Evolutionary conservation across 1,140 invertebrate genomes (phyloP), one percentile per base, ranked within the genome.

Genomic region (Prorops nasuta): DNA sequence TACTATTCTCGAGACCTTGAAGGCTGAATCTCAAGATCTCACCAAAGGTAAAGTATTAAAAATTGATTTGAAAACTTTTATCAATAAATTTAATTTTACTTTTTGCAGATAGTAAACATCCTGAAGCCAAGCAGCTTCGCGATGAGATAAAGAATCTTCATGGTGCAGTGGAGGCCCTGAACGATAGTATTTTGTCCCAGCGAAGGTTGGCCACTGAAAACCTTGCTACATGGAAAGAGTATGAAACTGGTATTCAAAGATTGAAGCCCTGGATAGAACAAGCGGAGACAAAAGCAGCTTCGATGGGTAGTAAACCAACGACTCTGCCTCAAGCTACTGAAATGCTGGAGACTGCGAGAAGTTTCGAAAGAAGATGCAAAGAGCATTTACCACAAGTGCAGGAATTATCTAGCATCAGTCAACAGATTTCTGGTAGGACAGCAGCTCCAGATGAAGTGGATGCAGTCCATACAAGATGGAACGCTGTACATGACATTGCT

Each of bases 261-360:
- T 81, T 97, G 19, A 88, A 89, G 69, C 92, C 92, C 2, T 94
- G 92, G 87, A 83, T 96, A 45, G 88, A 94, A 65, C 81, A 91
- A 66, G 90, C 89, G 17, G 92, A 96, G 79, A 77, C 86, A 9
- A 88, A 88, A 71, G 78, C 89, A 21, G 83, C 66, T 15, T 46
- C 85, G 44, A 82, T 83, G 52, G 85, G 86, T 40, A 82, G 86
- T 56, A 87, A 90, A 72, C 88, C 89, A n/a, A 70, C 84, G 1
- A 86, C 83, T 37, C 74, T 96, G 17, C 72, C 85, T 54, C 92
- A 96, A 79, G 91, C 91, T 1, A 80, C 86, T 50, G 81, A 87
- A 59, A 80, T 91, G 66, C 82, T 91, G 66, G 78, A 86, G 46
- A 81, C 83, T 55, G 85, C 86, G 22, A 82, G 79, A 76, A 71